These are phyloP conservation scores for Henicopernis longicauda DNA, from an alignment of 2,113 vertebrate genomes.

Conservation along the genomic window DNA sequence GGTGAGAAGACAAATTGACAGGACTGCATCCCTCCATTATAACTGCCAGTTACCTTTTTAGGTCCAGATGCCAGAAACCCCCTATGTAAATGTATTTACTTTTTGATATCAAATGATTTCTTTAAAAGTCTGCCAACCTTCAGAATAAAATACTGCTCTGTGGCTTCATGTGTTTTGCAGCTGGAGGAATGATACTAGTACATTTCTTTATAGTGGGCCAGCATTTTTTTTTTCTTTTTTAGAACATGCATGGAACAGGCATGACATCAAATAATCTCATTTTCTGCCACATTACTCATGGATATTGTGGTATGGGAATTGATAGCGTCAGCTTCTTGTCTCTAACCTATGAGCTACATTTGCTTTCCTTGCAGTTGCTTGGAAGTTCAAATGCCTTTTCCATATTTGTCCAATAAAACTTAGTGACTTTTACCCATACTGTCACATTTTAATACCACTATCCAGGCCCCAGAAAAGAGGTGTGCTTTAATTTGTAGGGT, in stretches of 20 bases:
- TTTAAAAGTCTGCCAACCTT: constrained; percentile 25
- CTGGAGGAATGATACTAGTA: neutral
- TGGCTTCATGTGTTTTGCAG: constrained; percentile 32
- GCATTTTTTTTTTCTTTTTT: neutral
- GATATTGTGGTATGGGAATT: neutral
- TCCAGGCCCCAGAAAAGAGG: neutral
- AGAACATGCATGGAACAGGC: neutral
- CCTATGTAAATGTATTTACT: neutral
- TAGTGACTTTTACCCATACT: neutral
- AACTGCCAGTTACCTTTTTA: neutral
- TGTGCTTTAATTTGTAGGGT: neutral
- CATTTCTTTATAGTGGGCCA: neutral
- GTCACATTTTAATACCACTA: neutral
- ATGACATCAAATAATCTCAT: neutral
- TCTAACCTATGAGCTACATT: neutral
- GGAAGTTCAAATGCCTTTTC: constrained; percentile 12
- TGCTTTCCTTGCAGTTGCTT: constrained; percentile 4
- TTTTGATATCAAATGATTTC: neutral
- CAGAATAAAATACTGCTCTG: neutral
- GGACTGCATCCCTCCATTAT: neutral
- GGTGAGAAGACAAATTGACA: neutral
- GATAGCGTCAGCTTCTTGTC: neutral
- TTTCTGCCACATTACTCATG: constrained; percentile 19
- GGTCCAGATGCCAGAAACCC: neutral
- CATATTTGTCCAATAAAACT: neutral